Base-by-base conservation (phyloP, 2,113 vertebrate species). In the Lagenorhynchus albirostris region DNA sequence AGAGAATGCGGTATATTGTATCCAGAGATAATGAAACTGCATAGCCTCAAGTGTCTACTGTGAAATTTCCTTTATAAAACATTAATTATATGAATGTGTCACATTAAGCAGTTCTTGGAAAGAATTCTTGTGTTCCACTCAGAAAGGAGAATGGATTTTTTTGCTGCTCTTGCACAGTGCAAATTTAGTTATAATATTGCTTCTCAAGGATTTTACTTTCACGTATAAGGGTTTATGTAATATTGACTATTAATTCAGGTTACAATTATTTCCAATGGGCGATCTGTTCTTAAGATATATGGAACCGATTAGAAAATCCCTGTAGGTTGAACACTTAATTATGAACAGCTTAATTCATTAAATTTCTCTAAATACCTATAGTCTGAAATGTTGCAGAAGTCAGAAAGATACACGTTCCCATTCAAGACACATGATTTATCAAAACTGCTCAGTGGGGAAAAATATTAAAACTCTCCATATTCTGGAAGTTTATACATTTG, bases 11-110 rank as follows among this genome's bases (percentile, higher is more conserved):
- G 18, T 74, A 31, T 5, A 71, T 96, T 97, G 65, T 58, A 96
- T 92, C 95, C 65, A 94, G 68, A 70, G 11, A 89, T 55, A 53
- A 50, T 77, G 67, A 97, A 98, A 85, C 0, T 29, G 53, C 65
- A 47, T 79, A 38, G 53, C 14, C 31, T 89, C 87, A 20, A 96
- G 89, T 95, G 7, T 58, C 18, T 95, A 60, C 65, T 60, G 60
- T 38, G 33, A 58, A 87, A 3, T 83, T 96, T 89, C 89, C 81
- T 96, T 97, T 74, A 12, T 86, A 83, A 96, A 95, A 80, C 17
- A 92, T 97, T 90, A 97, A 94, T 97, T 98, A 97, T 89, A 62
- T 3, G 86, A 97, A 96, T 73, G 13, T 23, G 50, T 95, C 38
- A 95, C 8, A 93, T 97, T 90, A 97, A 93, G 26, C 33, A 73